These are phyloP conservation scores for Hoplostethus mediterraneus DNA, from an alignment of 2,797 vertebrate species.

Conservation along the genomic window DNA sequence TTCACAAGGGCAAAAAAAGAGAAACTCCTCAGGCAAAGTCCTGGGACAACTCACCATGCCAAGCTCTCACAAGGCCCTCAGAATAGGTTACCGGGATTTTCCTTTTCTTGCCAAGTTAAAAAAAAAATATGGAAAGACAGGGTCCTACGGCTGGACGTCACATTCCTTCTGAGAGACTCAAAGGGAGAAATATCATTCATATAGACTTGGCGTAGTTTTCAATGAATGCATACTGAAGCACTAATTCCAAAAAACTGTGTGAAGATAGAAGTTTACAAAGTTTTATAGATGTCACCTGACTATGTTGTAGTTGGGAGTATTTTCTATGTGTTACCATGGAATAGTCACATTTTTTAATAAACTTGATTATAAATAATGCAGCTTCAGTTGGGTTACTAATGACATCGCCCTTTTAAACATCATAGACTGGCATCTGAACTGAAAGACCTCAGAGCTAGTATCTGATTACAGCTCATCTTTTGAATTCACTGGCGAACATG, in stretches of 20 bases:
- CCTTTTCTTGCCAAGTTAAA: background rate
- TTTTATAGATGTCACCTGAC: constrained; percentile 38
- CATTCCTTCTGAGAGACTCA: background rate
- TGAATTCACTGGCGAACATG: too few species aligned
- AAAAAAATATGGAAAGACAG: background rate
- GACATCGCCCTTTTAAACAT: too few species aligned
- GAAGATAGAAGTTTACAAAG: constrained; percentile 26
- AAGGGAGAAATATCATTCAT: background rate
- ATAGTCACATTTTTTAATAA: constrained; percentile 69
- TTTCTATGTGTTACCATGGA: constrained; percentile 41
- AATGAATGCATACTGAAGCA: constrained; percentile 22
- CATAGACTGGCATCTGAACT: too few species aligned
- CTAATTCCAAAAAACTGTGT: constrained; percentile 57
- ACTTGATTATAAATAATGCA: constrained; percentile 42
- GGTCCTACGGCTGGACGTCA: background rate
- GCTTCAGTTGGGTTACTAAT: constrained; percentile 1
- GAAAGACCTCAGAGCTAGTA: too few species aligned
- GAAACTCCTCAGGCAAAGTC: too few species aligned
- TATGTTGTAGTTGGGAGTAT: constrained; percentile 13
- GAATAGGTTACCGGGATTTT: constrained; percentile 45
- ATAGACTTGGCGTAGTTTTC: background rate
- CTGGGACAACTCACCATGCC: background rate
- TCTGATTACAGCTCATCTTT: too few species aligned
- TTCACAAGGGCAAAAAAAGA: background rate
- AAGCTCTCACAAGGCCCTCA: background rate